Evolutionary conservation across 2,113 vertebrate genomes (phyloP).

Genomic region (Eurypyga helias): DNA sequence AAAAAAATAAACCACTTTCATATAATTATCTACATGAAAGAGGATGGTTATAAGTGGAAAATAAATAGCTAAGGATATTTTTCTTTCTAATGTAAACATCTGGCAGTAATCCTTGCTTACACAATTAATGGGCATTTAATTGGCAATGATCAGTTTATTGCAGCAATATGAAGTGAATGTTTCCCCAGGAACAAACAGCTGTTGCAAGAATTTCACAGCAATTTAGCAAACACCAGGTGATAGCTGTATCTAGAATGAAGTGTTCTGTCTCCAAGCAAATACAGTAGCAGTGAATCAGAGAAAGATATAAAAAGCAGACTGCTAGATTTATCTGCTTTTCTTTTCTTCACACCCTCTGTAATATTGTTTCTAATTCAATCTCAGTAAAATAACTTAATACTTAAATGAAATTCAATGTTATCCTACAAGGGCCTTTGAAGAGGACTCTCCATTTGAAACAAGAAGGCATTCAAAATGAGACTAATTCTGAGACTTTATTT

Average conservation of each 20-base stretch:
- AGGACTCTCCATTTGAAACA: background rate
- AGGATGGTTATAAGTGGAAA: slow-evolving; percentile 76
- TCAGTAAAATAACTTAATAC: slow-evolving; percentile 1
- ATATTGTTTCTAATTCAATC: slow-evolving; percentile 5
- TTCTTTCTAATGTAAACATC: slow-evolving; percentile 95
- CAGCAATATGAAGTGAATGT: slow-evolving; percentile 89
- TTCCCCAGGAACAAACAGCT: slow-evolving; percentile 94
- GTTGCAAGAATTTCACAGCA: slow-evolving; percentile 89
- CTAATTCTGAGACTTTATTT: background rate
- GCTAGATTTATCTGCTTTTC: background rate
- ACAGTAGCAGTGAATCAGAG: background rate
- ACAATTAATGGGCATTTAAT: slow-evolving; percentile 99
- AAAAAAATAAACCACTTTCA: slow-evolving; percentile 39
- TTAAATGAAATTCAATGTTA: background rate
- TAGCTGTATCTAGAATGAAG: slow-evolving; percentile 78
- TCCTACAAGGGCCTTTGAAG: background rate
- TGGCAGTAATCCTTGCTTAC: slow-evolving; percentile 93
- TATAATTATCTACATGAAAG: slow-evolving; percentile 68
- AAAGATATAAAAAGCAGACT: background rate
- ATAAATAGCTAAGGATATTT: slow-evolving; percentile 87
- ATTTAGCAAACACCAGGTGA: slow-evolving; percentile 85
- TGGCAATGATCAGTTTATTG: slow-evolving; percentile 98
- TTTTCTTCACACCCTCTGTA: background rate
- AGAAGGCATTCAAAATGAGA: background rate
- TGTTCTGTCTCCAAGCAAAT: slow-evolving; percentile 59